phyloP scores from a whole-genome alignment of 2,888 invertebrate species.

The Melanchra persicariae region DNA sequence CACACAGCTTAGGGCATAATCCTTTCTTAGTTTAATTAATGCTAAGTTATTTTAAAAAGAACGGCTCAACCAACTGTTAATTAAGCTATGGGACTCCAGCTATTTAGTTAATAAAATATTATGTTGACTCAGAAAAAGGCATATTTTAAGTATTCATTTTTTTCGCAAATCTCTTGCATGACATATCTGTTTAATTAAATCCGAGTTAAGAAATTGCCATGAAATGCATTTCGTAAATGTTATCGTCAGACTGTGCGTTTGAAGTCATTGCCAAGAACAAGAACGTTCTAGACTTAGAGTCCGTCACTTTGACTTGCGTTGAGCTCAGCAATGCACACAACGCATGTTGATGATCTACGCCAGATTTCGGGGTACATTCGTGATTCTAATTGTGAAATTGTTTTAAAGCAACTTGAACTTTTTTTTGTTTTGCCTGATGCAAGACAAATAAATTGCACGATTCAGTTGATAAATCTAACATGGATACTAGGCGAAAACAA shows the following conservation, averaged over 20 bases:
- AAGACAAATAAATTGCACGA: no score
- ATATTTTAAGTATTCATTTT: neutral
- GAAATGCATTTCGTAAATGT: neutral
- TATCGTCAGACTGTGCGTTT: neutral
- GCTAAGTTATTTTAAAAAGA: neutral
- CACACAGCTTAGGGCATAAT: neutral
- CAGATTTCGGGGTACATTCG: no score
- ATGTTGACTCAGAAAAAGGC: neutral
- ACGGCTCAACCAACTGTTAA: neutral
- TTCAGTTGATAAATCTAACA: no score
- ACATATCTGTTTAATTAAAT: neutral
- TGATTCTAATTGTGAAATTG: no score
- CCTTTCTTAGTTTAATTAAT: neutral
- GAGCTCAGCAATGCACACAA: neutral
- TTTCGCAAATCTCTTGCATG: neutral
- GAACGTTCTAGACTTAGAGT: neutral
- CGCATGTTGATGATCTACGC: neutral
- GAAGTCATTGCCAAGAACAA: slow-evolving; percentile 10
- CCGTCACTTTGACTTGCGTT: no score
- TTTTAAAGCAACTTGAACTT: no score
- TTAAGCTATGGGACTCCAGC: neutral
- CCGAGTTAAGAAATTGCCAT: no score
- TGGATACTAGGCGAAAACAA: no score
- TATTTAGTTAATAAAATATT: neutral
- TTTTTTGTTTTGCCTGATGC: no score